Conservation (phyloP, 2,797 vertebrate species). For the Champsocephalus esox region DNA sequence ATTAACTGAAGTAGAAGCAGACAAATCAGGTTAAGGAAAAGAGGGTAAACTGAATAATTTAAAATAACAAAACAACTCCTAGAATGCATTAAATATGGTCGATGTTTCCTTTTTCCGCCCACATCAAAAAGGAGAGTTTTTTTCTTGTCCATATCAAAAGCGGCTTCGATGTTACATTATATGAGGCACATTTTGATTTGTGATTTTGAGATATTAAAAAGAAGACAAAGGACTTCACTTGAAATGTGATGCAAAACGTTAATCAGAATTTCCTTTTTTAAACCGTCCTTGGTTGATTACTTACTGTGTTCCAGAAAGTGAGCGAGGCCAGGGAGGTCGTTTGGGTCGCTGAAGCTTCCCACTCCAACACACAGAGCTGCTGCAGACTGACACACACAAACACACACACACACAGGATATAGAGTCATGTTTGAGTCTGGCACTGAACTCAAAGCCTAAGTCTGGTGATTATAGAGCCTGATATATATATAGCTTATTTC, state of each 20-base stretch:
- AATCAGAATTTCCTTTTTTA: neutral
- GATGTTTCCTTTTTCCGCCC: neutral
- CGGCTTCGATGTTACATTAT: no score
- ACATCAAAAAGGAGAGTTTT: constrained; percentile 1
- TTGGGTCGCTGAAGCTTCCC: constrained; percentile 96
- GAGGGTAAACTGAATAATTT: constrained; percentile 24
- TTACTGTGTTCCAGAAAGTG: constrained; percentile 99
- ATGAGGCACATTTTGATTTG: neutral
- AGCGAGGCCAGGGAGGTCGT: constrained; percentile 95
- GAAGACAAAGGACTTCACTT: constrained; percentile 2
- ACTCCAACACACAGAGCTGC: constrained; percentile 95
- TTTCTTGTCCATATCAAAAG: neutral
- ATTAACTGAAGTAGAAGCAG: constrained; percentile 39
- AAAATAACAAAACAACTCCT: constrained; percentile 32
- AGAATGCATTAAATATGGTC: constrained; percentile 1
- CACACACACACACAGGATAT: constrained; percentile 57
- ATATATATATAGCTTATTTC: neutral
- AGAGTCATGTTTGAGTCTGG: constrained; percentile 10
- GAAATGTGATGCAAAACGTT: neutral
- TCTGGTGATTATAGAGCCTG: neutral
- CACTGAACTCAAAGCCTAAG: neutral
- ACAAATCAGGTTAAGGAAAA: constrained; percentile 41
- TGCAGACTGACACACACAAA: constrained; percentile 88
- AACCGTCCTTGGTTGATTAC: constrained; percentile 64
- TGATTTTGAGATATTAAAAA: neutral